A percentile compares a stretch with the other conserved stretches of the same genome.
phyloP scores from a whole-genome alignment of 2,113 vertebrate genomes.

The Oreochromis niloticus region DNA sequence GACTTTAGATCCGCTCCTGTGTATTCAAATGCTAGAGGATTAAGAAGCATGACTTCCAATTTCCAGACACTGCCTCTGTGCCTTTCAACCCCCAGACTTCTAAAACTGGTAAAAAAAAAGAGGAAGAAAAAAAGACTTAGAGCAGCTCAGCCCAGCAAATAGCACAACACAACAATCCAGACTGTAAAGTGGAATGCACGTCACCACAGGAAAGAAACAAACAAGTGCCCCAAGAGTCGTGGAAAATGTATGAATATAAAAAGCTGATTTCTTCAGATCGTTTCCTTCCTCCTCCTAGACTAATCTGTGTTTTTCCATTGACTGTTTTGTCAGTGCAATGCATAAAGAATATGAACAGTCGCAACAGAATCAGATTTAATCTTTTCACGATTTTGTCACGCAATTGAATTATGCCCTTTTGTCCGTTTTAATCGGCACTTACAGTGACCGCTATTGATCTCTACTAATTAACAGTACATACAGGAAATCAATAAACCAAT shows the following conservation, averaged over 20 bases:
- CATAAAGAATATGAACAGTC: not conserved
- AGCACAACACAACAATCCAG: conserved; percentile 32
- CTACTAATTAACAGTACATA: not conserved
- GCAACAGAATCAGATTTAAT: not conserved
- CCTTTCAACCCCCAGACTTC: conserved; percentile 35
- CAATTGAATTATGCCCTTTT: not conserved
- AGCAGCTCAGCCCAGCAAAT: conserved; percentile 6
- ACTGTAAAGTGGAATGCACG: conserved; percentile 48
- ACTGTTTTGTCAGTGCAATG: not conserved
- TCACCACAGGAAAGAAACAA: conserved; percentile 48
- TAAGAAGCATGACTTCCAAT: conserved; percentile 58
- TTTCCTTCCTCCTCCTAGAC: not conserved
- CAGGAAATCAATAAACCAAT: not conserved
- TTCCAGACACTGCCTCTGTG: conserved; percentile 35
- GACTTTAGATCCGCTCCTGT: conserved; percentile 14
- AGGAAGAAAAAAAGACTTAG: not conserved
- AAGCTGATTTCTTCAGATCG: conserved; percentile 24
- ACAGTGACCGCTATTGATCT: not conserved
- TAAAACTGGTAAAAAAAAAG: conserved; percentile 1
- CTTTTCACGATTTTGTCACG: not conserved
- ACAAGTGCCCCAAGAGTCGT: conserved; percentile 21
- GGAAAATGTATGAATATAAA: conserved; percentile 50
- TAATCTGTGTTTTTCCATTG: conserved; percentile 24
- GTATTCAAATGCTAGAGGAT: conserved; percentile 49
- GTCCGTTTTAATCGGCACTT: not conserved